Conservation (phyloP, 2,888 invertebrate genomes). For the Polietes domitor region DNA sequence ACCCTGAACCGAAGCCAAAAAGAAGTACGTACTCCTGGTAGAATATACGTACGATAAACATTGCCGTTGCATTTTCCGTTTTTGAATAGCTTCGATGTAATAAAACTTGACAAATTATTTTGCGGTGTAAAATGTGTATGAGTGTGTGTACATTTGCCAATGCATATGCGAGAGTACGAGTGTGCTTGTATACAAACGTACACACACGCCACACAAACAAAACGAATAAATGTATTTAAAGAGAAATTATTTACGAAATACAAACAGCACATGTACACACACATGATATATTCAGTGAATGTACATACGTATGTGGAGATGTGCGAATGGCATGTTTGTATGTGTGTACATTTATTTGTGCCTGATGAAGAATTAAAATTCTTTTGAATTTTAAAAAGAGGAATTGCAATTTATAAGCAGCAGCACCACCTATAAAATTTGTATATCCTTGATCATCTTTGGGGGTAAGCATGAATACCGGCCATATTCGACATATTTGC, state of each 20-base stretch:
- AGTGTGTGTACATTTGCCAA: background rate
- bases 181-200: background rate
- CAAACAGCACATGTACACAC: conserved; percentile 16
- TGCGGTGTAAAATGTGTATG: conserved; percentile 50
- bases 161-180: background rate
- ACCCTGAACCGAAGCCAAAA: background rate
- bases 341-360: conserved; percentile 17
- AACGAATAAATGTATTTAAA: conserved; percentile 26
- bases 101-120: conserved; percentile 67
- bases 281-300: conserved; percentile 22
- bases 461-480: background rate
- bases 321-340: background rate
- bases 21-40: background rate
- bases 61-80: conserved; percentile 30
- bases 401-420: conserved; percentile 25
- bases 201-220: background rate
- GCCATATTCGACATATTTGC: too few species aligned
- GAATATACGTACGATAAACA: conserved; percentile 45
- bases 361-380: conserved; percentile 50
- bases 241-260: conserved; percentile 21
- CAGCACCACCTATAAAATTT: background rate
- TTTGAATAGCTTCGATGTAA: conserved; percentile 57
- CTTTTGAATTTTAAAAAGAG: conserved; percentile 32
- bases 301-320: background rate
- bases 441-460: background rate